These are phyloP conservation scores for Alauda arvensis DNA, from an alignment of 2,797 vertebrate genomes.

Conservation along the genomic window DNA sequence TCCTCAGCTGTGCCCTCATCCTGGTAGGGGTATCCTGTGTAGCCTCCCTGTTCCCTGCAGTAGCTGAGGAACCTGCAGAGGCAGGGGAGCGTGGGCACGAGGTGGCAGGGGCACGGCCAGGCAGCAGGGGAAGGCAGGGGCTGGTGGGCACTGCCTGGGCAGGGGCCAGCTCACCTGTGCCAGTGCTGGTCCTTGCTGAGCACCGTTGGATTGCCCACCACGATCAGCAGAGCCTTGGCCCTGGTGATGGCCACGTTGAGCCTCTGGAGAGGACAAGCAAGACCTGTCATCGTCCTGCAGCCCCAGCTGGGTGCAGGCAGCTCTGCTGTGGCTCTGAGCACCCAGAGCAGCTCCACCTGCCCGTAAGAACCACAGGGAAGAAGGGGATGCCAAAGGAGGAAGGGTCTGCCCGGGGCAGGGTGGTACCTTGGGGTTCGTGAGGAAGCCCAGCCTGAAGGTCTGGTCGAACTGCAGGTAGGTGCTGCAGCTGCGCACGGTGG, in stretches of 20 bases:
- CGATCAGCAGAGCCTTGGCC: slow-evolving; percentile 88
- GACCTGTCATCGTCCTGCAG: not conserved
- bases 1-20: not conserved
- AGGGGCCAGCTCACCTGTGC: slow-evolving; percentile 68
- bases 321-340: not conserved
- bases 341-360: not conserved
- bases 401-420: fast-evolving
- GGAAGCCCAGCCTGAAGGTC: slow-evolving; percentile 87
- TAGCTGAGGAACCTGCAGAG: slow-evolving; percentile 71
- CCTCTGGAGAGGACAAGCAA: slow-evolving; percentile 73
- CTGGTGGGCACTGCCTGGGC: fast-evolving
- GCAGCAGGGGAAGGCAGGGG: not conserved
- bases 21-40: slow-evolving; percentile 40
- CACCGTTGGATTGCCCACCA: slow-evolving; percentile 88
- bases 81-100: not conserved
- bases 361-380: not conserved
- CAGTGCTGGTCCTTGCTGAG: slow-evolving; percentile 80
- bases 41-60: slow-evolving; percentile 63
- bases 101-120: not conserved
- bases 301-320: not conserved
- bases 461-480: slow-evolving; percentile 72
- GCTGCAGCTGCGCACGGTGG: slow-evolving; percentile 85
- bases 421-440: slow-evolving; percentile 86
- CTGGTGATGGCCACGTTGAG: slow-evolving; percentile 93
- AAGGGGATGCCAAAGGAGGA: not conserved